Percentiles rank a stretch among this genome's conserved stretches.
phyloP scores from a whole-genome alignment of 2,888 invertebrate species.

The Cordylochernes scorpioides region DNA sequence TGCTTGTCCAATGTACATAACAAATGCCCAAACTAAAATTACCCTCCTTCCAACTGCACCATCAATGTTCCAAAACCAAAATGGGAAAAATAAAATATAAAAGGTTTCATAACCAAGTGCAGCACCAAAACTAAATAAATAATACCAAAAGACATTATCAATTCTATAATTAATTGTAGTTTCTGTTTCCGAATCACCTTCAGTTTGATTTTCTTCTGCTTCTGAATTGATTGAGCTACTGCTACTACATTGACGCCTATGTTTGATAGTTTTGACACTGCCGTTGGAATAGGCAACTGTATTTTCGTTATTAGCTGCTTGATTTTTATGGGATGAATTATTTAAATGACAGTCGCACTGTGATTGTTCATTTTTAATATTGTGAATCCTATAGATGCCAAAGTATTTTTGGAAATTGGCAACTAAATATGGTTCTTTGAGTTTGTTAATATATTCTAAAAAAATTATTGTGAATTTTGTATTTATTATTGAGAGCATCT shows the following conservation, averaged over 20 bases:
- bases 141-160: constrained; percentile 48
- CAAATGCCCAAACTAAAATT: constrained; percentile 48
- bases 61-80: constrained; percentile 83
- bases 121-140: constrained; percentile 54
- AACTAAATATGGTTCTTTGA: constrained; percentile 47
- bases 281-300: neutral
- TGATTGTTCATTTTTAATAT: constrained; percentile 6
- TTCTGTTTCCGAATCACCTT: constrained; percentile 9
- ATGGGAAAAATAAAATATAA: constrained; percentile 67
- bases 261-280: neutral
- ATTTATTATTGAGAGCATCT: too few species aligned
- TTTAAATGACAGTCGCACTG: constrained; percentile 2
- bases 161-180: constrained; percentile 8
- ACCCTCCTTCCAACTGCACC: constrained; percentile 48
- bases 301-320: too few species aligned
- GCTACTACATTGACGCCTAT: too few species aligned
- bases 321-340: constrained; percentile 1
- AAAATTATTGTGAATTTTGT: neutral
- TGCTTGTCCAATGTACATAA: constrained; percentile 64
- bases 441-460: constrained; percentile 29
- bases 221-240: constrained; percentile 7
- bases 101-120: constrained; percentile 69
- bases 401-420: constrained; percentile 49
- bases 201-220: constrained; percentile 9
- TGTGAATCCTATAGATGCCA: constrained; percentile 30